A percentile compares a stretch with the other conserved stretches of the same genome.
Conservation (phyloP, 2,113 vertebrate genomes). For the Syngnathus scovelli region DNA sequence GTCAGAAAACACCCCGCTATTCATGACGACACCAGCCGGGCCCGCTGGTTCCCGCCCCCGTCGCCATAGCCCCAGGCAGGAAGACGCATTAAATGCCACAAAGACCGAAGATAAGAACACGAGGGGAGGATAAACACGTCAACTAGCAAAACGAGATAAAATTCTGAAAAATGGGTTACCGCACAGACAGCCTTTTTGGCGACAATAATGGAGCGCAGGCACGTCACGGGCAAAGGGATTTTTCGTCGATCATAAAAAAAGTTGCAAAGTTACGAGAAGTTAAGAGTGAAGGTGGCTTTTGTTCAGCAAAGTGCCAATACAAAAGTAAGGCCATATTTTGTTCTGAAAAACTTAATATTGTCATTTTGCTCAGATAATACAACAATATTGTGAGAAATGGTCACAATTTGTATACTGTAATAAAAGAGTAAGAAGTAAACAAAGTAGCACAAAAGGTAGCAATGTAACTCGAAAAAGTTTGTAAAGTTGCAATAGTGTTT, state of each 20-base stretch:
- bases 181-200: neutral
- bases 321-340: no score
- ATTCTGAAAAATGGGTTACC: neutral
- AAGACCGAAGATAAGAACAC: neutral
- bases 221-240: neutral
- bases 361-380: no score
- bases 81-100: constrained; percentile 1
- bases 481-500: neutral
- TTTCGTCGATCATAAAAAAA: neutral
- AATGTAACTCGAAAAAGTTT: no score
- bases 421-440: no score
- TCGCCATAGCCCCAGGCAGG: constrained; percentile 29
- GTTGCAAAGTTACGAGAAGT: neutral
- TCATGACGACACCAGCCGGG: constrained; percentile 60
- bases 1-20: constrained; percentile 71
- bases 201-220: neutral
- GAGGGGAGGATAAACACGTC: neutral
- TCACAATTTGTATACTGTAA: no score
- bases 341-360: no score
- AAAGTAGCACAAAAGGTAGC: no score
- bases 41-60: constrained; percentile 34
- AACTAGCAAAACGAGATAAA: neutral
- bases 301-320: no score
- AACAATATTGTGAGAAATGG: no score
- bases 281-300: neutral